A percentile compares a stretch with the other conserved stretches of the same genome.
Evolutionary conservation across 2,888 invertebrate genomes (phyloP).

Genomic region (Stenodema calcarata): DNA sequence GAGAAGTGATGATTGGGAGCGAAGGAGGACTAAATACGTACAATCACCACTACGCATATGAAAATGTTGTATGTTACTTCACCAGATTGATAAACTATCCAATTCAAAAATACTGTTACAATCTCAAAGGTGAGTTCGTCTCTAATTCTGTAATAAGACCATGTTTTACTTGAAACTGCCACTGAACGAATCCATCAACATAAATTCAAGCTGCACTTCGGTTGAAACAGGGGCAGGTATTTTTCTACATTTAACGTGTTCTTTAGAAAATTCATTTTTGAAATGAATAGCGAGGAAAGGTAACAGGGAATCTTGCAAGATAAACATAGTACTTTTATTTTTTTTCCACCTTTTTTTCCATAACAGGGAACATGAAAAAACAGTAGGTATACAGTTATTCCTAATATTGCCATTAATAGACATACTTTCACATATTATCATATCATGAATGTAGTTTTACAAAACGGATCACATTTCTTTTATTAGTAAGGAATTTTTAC

Average conservation of each 20-base stretch:
- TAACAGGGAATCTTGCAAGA: background rate
- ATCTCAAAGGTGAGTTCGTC: no score
- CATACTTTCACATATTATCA: constrained; percentile 44
- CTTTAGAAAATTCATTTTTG: background rate
- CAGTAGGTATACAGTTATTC: constrained; percentile 44
- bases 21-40: no score
- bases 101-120: no score
- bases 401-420: constrained; percentile 49
- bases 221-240: background rate
- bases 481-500: constrained; percentile 25
- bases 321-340: background rate
- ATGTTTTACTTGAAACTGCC: no score
- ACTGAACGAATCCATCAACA: background rate
- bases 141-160: no score
- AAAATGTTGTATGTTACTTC: no score
- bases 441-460: constrained; percentile 30
- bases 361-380: constrained; percentile 39
- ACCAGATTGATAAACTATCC: no score
- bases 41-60: no score
- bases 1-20: no score
- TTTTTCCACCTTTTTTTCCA: background rate
- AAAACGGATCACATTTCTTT: constrained; percentile 46
- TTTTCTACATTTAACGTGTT: constrained; percentile 5
- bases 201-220: background rate
- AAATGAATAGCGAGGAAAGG: constrained; percentile 25